Evolutionary conservation across 35 echinoderm and acorn worm species (phyloP), one percentile per base, ranked within the genome.

Genomic region (Holothuria glaberrima): DNA sequence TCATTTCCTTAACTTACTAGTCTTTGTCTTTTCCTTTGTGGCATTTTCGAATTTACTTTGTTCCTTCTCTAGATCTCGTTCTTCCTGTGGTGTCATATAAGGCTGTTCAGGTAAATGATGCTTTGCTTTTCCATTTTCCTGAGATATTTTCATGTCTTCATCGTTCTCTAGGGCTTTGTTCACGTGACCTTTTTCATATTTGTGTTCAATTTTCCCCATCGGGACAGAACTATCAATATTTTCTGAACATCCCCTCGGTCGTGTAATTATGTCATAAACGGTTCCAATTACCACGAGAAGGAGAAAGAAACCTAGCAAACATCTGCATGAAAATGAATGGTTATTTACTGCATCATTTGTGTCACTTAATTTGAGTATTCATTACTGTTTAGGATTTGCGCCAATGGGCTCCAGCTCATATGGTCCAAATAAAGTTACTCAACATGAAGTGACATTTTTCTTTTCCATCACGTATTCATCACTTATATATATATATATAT

Each of bases 31-130:
- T 12, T 14, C 50, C 12, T 54, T 17, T 54, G 50, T 17, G 21
- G 3, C 30, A 7, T n/a, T 33, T 16, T 50, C 79, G 5, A 27
- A 21, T 33, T 60, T 59, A 2, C 44, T 5, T 27, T n/a, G 7
- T 82, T 82, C 79, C 57, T 58, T 82, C 30, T 82, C 79, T 14
- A 82, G 20, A 18, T 56, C 79, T 0, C 2, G n/a, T 28, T 82
- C 79, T 57, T 82, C 79, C 30, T 56, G 36, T 57, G 57, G 18
- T 3, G 79, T 56, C 54, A 82, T 82, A 22, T 59, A 82, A 48
- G 58, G 21, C 21, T 75, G 30, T 5, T 75, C 24, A 5, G 31
- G 32, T 27, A 21, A 31, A 25, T 30, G 79, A 18, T 82, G 57
- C 50, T 82, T 82, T 17, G 25, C 58, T 50, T 32, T 32, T 75